Evolutionary conservation across 2,797 vertebrate species (phyloP).

Genomic region (Parauchenoglanis punctatus): DNA sequence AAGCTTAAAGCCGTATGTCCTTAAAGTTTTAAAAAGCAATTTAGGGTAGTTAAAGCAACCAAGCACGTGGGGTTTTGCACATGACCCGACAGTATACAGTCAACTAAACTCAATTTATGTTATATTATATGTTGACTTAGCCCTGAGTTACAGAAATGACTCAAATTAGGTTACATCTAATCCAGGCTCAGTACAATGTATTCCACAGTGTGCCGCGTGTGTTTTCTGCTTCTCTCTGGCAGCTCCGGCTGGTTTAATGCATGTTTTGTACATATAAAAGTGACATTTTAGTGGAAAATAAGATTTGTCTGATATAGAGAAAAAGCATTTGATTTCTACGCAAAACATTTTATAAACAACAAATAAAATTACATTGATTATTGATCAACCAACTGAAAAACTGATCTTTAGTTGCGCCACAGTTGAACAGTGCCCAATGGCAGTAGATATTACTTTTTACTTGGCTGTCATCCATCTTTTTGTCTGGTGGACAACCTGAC

Average conservation of each 20-base stretch:
- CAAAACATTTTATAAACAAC: neutral
- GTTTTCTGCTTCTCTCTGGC: slow-evolving; percentile 45
- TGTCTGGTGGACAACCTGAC: neutral
- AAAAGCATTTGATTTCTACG: neutral
- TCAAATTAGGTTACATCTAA: neutral
- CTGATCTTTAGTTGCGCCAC: neutral
- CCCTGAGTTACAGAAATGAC: neutral
- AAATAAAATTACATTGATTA: neutral
- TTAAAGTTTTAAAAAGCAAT: neutral
- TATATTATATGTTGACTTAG: neutral
- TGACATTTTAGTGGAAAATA: neutral
- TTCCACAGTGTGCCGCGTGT: slow-evolving; percentile 62
- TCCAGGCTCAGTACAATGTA: neutral
- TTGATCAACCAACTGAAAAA: neutral
- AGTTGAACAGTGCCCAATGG: neutral
- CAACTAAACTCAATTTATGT: neutral
- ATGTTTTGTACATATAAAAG: neutral
- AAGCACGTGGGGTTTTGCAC: neutral
- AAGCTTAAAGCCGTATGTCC: neutral
- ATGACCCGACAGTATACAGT: neutral
- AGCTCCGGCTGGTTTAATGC: slow-evolving; percentile 58
- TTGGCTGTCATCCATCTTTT: neutral
- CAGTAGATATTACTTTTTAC: neutral
- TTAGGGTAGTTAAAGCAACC: neutral
- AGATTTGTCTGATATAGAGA: neutral